These are phyloP conservation scores for Diachasma alloeum DNA, from an alignment of 1,140 invertebrate species.

Conservation along the genomic window DNA sequence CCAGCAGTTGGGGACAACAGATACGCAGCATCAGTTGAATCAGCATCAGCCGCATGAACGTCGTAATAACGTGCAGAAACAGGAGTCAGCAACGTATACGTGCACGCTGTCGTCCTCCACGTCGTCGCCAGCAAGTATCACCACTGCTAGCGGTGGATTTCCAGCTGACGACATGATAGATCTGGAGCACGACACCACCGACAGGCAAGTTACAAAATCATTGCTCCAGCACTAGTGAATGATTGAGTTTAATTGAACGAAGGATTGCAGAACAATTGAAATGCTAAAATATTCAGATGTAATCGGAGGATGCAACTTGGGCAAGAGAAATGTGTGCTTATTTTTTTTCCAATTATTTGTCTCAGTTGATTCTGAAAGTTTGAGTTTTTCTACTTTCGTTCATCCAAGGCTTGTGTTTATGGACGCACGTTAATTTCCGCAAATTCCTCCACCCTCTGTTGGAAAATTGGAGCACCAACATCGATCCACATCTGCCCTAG, in stretches of 20 bases:
- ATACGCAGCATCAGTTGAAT: slow-evolving; percentile 32
- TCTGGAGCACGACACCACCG: slow-evolving; percentile 61
- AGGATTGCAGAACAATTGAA: neutral
- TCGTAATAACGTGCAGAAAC: slow-evolving; percentile 44
- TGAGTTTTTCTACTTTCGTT: neutral
- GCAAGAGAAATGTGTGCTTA: slow-evolving; percentile 6
- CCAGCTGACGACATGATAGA: slow-evolving; percentile 61
- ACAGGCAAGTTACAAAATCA: slow-evolving; percentile 51
- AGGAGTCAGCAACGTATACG: slow-evolving; percentile 33
- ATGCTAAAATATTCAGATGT: neutral
- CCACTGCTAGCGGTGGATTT: slow-evolving; percentile 42
- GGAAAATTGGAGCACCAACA: slow-evolving; percentile 37
- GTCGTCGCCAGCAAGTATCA: slow-evolving; percentile 45
- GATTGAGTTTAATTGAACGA: too few species aligned
- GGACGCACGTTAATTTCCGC: slow-evolving; percentile 11
- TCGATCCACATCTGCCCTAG: slow-evolving; percentile 28
- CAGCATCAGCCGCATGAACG: slow-evolving; percentile 58
- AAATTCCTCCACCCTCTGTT: neutral
- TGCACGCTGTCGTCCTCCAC: slow-evolving; percentile 40
- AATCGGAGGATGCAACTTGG: slow-evolving; percentile 24
- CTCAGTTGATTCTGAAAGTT: neutral
- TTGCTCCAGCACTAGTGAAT: too few species aligned
- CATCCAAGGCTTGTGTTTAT: slow-evolving; percentile 1
- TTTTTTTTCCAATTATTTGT: neutral
- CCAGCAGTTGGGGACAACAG: slow-evolving; percentile 47